These are phyloP conservation scores for Schrankia costaestrigalis DNA, from an alignment of 2,888 invertebrate genomes.

Conservation along the genomic window DNA sequence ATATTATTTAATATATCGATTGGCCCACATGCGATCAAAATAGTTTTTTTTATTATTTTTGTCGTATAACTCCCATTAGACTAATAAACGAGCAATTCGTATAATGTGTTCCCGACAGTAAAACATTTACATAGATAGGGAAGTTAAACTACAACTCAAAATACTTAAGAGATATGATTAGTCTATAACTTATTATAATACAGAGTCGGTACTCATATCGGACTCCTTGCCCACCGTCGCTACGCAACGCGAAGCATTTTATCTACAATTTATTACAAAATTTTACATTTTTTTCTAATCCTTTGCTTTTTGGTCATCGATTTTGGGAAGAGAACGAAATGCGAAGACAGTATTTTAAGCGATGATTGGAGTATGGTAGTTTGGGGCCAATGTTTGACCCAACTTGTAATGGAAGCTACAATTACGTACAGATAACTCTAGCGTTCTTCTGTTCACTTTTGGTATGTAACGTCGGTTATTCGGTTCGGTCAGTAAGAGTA, in stretches of 20 bases:
- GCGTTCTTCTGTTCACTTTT: constrained; percentile 12
- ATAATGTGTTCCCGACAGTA: constrained; percentile 54
- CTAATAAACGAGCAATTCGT: constrained; percentile 52
- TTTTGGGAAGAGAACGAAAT: constrained; percentile 61
- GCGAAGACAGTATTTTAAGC: constrained; percentile 35
- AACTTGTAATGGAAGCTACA: constrained; percentile 9
- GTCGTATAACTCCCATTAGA: constrained; percentile 51
- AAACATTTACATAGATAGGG: constrained; percentile 52
- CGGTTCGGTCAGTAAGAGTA: background rate
- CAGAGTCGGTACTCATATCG: constrained; percentile 29
- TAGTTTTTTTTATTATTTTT: constrained; percentile 31
- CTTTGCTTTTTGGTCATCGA: constrained; percentile 68
- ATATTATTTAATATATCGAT: constrained; percentile 64
- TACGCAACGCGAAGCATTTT: constrained; percentile 56
- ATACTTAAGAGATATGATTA: constrained; percentile 75
- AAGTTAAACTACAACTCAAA: constrained; percentile 59
- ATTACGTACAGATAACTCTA: constrained; percentile 12
- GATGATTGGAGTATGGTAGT: constrained; percentile 8
- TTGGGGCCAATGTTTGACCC: constrained; percentile 4
- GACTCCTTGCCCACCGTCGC: constrained; percentile 46
- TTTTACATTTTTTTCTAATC: constrained; percentile 42
- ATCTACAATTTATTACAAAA: constrained; percentile 46
- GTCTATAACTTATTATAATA: constrained; percentile 61
- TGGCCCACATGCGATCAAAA: constrained; percentile 67
- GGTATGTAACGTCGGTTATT: too few species aligned